Conservation (phyloP, 2,888 invertebrate species). For the Drosophila mimetica region DNA sequence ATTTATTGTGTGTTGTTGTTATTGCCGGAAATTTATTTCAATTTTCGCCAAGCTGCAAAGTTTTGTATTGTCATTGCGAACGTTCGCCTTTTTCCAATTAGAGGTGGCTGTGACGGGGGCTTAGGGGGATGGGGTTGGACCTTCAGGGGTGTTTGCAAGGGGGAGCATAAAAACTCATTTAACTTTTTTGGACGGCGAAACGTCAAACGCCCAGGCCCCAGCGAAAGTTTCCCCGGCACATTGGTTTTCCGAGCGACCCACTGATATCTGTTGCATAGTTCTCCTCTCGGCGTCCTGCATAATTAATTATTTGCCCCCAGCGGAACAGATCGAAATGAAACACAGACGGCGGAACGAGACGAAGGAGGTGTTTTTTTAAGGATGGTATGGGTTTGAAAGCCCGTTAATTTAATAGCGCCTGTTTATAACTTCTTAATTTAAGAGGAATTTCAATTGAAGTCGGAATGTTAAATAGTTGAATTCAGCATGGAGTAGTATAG, state of each 20-base stretch:
- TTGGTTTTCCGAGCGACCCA: constrained; percentile 1
- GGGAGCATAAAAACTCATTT: constrained; percentile 79
- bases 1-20: constrained; percentile 79
- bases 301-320: constrained; percentile 68
- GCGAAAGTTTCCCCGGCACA: constrained; percentile 30
- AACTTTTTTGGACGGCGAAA: constrained; percentile 75
- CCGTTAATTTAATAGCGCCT: background rate
- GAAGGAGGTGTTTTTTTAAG: background rate
- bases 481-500: too few species aligned
- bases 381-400: background rate
- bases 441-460: background rate
- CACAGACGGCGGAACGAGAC: background rate
- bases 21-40: constrained; percentile 81
- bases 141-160: background rate
- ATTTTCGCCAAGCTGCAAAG: constrained; percentile 67
- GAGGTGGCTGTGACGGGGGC: constrained; percentile 51
- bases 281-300: constrained; percentile 64
- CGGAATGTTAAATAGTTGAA: too few species aligned
- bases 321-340: background rate
- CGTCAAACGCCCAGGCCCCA: constrained; percentile 63
- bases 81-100: constrained; percentile 79
- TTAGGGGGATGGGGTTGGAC: constrained; percentile 10
- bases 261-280: constrained; percentile 77
- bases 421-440: background rate
- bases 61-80: constrained; percentile 79